Percentiles rank a stretch among this genome's conserved stretches.
Evolutionary conservation across 2,113 vertebrate genomes (phyloP).

Genomic region (Pavo muticus): DNA sequence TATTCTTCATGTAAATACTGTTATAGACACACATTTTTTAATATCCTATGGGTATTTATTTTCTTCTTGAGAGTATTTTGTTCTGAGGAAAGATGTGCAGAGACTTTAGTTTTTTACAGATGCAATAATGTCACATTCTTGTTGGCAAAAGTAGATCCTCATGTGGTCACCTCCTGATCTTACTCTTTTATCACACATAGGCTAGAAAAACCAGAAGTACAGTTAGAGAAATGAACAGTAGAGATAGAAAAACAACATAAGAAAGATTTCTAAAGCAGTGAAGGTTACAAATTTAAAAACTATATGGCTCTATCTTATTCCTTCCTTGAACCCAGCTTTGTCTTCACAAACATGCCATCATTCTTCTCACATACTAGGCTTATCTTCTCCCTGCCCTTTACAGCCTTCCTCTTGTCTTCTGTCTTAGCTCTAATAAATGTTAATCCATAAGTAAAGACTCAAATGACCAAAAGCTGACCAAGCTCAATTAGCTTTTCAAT

Average conservation of each 20-base stretch:
- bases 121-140: fast-evolving
- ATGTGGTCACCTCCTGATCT: neutral
- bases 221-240: neutral
- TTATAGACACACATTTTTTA: neutral
- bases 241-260: neutral
- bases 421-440: conserved; percentile 35
- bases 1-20: neutral
- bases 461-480: conserved; percentile 13
- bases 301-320: neutral
- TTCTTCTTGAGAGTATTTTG: neutral
- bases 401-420: conserved; percentile 17
- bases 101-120: neutral
- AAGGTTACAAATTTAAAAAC: neutral
- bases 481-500: conserved; percentile 64
- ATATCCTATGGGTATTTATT: neutral
- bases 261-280: neutral
- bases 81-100: neutral
- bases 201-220: neutral
- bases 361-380: neutral
- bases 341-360: neutral
- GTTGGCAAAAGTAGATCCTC: neutral
- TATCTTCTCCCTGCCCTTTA: conserved; percentile 19
- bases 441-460: conserved; percentile 35
- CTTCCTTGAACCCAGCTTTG: neutral
- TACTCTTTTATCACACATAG: neutral